Evolutionary conservation across 2,113 vertebrate species (phyloP).

Genomic region (Laterallus jamaicensis): DNA sequence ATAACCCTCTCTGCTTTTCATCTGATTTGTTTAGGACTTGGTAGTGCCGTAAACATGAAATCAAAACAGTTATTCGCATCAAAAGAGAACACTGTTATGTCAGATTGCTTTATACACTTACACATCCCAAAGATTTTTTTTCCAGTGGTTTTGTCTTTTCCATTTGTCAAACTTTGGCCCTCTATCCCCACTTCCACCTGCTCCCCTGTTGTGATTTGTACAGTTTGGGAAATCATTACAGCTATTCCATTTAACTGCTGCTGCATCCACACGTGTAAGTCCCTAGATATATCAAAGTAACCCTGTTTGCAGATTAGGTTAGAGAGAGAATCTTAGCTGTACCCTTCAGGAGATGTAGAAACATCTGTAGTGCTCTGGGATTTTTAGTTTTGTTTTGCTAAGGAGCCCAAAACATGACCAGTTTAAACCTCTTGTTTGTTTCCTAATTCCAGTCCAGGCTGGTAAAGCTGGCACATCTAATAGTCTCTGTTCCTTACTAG

Average conservation of each 20-base stretch:
- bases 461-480: neutral
- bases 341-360: neutral
- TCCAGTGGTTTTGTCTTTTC: constrained; percentile 46
- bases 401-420: neutral
- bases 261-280: neutral
- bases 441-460: neutral
- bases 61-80: constrained; percentile 43
- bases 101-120: neutral
- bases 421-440: neutral
- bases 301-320: neutral
- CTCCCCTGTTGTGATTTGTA: constrained; percentile 51
- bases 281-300: neutral
- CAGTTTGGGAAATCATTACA: constrained; percentile 26
- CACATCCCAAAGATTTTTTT: constrained; percentile 33
- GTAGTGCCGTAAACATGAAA: constrained; percentile 4
- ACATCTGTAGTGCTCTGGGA: neutral
- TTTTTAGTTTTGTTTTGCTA: neutral
- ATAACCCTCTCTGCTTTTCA: neutral
- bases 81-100: constrained; percentile 41
- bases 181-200: neutral
- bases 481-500: neutral
- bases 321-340: neutral
- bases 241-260: constrained; percentile 36
- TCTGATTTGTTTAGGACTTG: constrained; percentile 20
- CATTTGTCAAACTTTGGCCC: constrained; percentile 22